Evolutionary conservation across 2,888 invertebrate species (phyloP), one percentile per base, ranked within the genome.

Genomic region (Choreutis nemorana): DNA sequence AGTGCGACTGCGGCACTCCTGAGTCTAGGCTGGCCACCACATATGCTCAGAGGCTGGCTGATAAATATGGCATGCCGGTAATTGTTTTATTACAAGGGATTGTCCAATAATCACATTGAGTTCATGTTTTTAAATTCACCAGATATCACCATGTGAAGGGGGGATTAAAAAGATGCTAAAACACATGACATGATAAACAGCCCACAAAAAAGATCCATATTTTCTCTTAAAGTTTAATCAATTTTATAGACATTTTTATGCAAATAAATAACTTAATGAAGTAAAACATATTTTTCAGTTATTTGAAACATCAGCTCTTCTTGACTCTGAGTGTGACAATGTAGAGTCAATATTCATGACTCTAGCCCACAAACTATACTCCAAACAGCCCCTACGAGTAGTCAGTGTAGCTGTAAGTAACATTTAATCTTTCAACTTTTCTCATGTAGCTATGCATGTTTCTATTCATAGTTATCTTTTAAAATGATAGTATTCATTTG

Each of bases 281-380:
- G n/a, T n/a, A n/a, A n/a, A n/a, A n/a, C n/a, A n/a, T n/a, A n/a
- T n/a, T 29, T 16, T 65, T 66, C 50, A 84, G 75, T 57, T 90
- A 32, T 92, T 92, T 63, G 91, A 91, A 63, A 91, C 92, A 5
- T 91, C 91, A 1, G 91, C 91, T 1, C 83, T 87, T 35, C 78
- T 89, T 40, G 89, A 90, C 50, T 82, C 83, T 0, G 84, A 87
- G 45, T 84, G 85, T 37, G 83, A 90, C 62, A 89, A 87, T 52
- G 88, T 92, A 23, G 90, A 90, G 50, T 86, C 89, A 1, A 91
- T 92, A 46, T 91, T 92, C 62, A 80, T 91, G 81, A 91, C 91
- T 0, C 59, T 92, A 25, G 90, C 90, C 0, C 89, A 90, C 64
- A 91, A 91, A 55, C 67, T 92, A 18, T 72, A 73, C 45, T 65